phyloP scores from a whole-genome alignment of 2,113 vertebrate genomes.

The Casuarius casuarius region DNA sequence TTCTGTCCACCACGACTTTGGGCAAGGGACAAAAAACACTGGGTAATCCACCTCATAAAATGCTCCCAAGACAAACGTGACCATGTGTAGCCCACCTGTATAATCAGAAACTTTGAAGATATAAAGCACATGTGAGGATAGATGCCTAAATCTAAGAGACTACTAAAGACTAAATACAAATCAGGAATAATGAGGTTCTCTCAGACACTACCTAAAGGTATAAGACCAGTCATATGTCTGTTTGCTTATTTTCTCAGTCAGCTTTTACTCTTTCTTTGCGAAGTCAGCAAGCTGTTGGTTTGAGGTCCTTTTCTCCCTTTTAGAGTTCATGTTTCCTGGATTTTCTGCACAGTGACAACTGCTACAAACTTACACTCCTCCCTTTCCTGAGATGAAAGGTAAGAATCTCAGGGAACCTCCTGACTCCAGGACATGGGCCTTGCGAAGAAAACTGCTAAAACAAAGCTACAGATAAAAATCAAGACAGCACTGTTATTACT shows the following conservation, averaged over 20 bases:
- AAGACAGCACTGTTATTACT: neutral
- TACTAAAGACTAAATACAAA: neutral
- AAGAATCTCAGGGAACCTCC: neutral
- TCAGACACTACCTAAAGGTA: neutral
- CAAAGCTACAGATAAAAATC: neutral
- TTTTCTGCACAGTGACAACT: neutral
- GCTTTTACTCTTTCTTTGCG: neutral
- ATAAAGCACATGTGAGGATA: neutral
- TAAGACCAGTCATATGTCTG: neutral
- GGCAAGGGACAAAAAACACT: neutral
- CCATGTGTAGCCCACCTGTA: fast-evolving
- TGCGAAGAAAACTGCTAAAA: neutral
- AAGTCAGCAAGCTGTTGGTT: neutral
- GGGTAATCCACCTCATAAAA: neutral
- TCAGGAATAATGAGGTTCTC: neutral
- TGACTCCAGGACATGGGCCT: neutral
- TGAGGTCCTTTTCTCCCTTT: neutral
- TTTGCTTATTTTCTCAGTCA: neutral
- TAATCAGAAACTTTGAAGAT: fast-evolving
- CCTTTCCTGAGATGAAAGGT: neutral
- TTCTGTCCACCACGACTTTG: neutral
- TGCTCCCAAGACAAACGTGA: fast-evolving
- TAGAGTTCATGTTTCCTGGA: neutral
- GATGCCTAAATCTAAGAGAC: neutral
- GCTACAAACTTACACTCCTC: neutral